A percentile compares a stretch with the other conserved stretches of the same genome.
Conservation (phyloP, 53 echinoderm and acorn worm genomes). For the Glandiceps talaboti region DNA sequence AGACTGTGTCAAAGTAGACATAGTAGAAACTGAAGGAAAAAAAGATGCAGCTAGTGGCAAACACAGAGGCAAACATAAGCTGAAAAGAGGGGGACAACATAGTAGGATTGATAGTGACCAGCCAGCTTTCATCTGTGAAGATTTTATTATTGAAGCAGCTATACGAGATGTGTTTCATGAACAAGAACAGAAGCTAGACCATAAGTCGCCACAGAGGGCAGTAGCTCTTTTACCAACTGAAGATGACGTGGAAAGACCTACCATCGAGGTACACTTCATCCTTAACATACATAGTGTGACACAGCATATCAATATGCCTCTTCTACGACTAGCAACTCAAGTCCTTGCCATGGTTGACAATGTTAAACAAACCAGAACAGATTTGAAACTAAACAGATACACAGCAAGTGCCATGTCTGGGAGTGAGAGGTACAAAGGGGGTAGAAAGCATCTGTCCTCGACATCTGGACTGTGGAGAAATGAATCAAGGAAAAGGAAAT, state of each 20-base stretch:
- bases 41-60: not conserved
- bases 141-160: not conserved
- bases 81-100: not conserved
- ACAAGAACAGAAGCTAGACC: not conserved
- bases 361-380: conserved; percentile 55
- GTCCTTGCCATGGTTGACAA: conserved; percentile 49
- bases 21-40: not conserved
- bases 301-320: conserved; percentile 91
- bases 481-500: not conserved
- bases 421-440: not conserved
- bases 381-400: conserved; percentile 44
- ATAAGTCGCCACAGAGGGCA: not conserved
- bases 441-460: not conserved
- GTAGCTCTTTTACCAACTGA: not conserved
- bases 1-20: conserved; percentile 5
- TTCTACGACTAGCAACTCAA: conserved; percentile 76
- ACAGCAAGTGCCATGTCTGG: conserved; percentile 1
- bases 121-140: not conserved
- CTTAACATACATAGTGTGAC: conserved; percentile 11
- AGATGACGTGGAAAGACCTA: not conserved
- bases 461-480: not conserved
- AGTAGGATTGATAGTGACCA: not conserved
- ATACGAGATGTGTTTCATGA: not conserved
- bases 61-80: not conserved
- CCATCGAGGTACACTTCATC: not conserved